Evolutionary conservation across 2,888 invertebrate genomes (phyloP).

Genomic region (Operophtera brumata): DNA sequence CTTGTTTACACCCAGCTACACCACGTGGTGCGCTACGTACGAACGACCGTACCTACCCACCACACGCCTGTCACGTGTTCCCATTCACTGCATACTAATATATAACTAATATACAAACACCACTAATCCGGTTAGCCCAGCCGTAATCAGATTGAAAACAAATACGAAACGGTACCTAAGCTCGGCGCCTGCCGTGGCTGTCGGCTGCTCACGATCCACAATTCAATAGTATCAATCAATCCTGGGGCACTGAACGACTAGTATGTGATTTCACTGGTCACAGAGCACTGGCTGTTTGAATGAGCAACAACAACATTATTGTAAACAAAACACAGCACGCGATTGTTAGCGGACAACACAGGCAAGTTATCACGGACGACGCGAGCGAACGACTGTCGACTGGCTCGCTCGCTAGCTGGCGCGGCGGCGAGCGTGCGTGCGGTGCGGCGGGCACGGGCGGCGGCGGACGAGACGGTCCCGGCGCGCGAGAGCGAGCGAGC

Average conservation of each 20-base stretch:
- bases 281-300: constrained; percentile 59
- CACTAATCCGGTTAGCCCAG: constrained; percentile 49
- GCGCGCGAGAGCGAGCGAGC: constrained; percentile 35
- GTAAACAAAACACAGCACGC: constrained; percentile 65
- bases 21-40: constrained; percentile 65
- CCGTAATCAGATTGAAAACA: constrained; percentile 67
- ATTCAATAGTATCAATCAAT: constrained; percentile 44
- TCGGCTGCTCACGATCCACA: constrained; percentile 58
- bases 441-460: constrained; percentile 34
- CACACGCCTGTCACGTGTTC: constrained; percentile 67
- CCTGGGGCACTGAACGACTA: constrained; percentile 29
- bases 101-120: constrained; percentile 38
- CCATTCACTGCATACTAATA: constrained; percentile 47
- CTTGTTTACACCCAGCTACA: constrained; percentile 69
- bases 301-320: constrained; percentile 64
- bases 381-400: constrained; percentile 77
- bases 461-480: constrained; percentile 28
- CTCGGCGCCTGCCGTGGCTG: constrained; percentile 73
- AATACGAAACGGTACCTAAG: constrained; percentile 71
- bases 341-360: constrained; percentile 51
- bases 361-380: constrained; percentile 57
- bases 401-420: too few relatives aligned
- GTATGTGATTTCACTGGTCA: constrained; percentile 47
- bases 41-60: constrained; percentile 34
- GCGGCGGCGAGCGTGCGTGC: constrained; percentile 34